These are phyloP conservation scores for Pelecanus crispus DNA, from an alignment of 2,113 vertebrate species.

Conservation along the genomic window DNA sequence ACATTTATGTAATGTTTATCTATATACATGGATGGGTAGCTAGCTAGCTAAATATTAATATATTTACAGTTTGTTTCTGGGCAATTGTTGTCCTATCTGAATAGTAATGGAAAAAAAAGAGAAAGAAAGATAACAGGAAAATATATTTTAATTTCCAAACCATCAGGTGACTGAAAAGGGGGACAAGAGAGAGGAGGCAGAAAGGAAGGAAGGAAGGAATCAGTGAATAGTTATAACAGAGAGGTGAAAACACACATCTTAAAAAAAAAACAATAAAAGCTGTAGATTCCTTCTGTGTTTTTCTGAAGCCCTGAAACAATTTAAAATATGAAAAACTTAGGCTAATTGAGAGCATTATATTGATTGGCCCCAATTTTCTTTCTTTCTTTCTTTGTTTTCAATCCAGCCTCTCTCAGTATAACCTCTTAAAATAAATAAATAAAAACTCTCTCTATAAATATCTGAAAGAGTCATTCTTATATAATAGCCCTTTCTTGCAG, in stretches of 20 bases:
- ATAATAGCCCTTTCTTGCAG: slow-evolving; percentile 30
- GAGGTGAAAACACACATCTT: background rate
- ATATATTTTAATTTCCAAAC: background rate
- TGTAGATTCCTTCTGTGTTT: background rate
- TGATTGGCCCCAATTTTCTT: background rate
- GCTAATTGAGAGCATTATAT: slow-evolving; percentile 14
- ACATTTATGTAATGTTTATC: background rate
- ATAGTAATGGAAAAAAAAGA: background rate
- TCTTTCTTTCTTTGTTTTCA: slow-evolving; percentile 34
- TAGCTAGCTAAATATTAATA: background rate
- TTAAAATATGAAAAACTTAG: slow-evolving; percentile 10
- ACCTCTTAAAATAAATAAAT: slow-evolving; percentile 30
- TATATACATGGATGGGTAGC: background rate
- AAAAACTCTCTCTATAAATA: background rate
- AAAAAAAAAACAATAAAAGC: background rate
- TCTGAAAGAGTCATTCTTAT: slow-evolving; percentile 26
- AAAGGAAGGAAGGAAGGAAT: background rate
- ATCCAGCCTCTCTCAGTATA: slow-evolving; percentile 1
- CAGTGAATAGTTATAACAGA: background rate
- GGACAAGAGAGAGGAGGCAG: background rate
- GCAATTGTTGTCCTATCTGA: background rate
- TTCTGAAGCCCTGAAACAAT: slow-evolving; percentile 20
- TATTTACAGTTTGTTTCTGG: background rate
- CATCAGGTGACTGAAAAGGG: background rate
- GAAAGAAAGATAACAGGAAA: background rate